phyloP scores from a whole-genome alignment of 2,888 invertebrate genomes.

The Allolobophora icterica region DNA sequence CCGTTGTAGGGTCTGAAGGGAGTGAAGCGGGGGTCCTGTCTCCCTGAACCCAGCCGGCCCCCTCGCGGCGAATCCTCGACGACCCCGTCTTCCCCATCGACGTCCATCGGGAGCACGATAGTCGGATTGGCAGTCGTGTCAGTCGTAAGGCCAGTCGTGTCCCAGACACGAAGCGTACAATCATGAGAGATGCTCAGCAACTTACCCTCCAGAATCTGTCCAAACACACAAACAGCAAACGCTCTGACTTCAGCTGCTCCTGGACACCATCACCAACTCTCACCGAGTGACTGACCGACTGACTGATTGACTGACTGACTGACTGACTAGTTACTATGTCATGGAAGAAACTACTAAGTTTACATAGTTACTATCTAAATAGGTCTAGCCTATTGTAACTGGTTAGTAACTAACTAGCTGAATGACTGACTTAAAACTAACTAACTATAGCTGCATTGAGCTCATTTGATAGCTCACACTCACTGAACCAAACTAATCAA shows the following conservation, averaged over 20 bases:
- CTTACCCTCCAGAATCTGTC: constrained; percentile 62
- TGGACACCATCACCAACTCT: background rate
- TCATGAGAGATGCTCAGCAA: constrained; percentile 66
- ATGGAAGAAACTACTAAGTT: no score
- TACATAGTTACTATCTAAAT: no score
- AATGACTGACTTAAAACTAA: no score
- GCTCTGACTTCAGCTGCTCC: no score
- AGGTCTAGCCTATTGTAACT: no score
- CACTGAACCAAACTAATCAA: no score
- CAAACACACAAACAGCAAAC: background rate
- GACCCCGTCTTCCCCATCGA: background rate
- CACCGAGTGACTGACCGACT: background rate
- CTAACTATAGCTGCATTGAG: no score
- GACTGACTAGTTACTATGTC: background rate
- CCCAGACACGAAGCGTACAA: constrained; percentile 65
- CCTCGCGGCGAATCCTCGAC: background rate
- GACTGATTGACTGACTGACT: no score
- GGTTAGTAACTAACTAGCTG: no score
- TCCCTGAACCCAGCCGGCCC: background rate
- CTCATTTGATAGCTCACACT: no score
- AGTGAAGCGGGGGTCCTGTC: background rate
- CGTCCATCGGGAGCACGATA: background rate
- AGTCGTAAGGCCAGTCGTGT: constrained; percentile 58
- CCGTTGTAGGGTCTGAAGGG: background rate
- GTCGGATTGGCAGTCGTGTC: constrained; percentile 45